A percentile compares a stretch with the other conserved stretches of the same genome.
These are phyloP conservation scores for Varanus salvator DNA, from an alignment of 2,113 vertebrate species.

Conservation along the genomic window DNA sequence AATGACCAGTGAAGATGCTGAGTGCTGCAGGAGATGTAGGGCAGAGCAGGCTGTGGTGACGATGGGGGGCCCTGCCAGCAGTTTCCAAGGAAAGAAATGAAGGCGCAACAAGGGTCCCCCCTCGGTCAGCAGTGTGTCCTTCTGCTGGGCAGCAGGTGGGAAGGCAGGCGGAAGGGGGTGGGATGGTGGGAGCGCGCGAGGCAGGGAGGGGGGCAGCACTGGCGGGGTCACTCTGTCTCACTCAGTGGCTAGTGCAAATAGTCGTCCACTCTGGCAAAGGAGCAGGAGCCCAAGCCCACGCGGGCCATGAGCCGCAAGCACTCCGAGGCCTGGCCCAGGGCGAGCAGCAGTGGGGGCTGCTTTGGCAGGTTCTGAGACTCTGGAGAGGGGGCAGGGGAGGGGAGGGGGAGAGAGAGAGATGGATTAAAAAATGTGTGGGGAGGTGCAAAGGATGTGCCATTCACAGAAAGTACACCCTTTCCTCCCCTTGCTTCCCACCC, in stretches of 20 bases:
- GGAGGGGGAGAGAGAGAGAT: neutral
- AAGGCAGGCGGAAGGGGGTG: slow-evolving; percentile 44
- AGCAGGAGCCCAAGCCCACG: slow-evolving; percentile 94
- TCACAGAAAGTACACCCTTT: neutral
- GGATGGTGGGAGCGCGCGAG: slow-evolving; percentile 50
- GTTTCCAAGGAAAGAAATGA: slow-evolving; percentile 58
- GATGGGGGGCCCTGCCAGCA: slow-evolving; percentile 46
- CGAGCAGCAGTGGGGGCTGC: slow-evolving; percentile 97
- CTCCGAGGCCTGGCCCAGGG: slow-evolving; percentile 96
- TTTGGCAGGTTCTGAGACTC: slow-evolving; percentile 99
- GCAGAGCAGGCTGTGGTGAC: slow-evolving; percentile 28
- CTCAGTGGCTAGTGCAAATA: slow-evolving; percentile 93
- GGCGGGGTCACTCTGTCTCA: slow-evolving; percentile 63
- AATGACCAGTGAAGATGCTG: slow-evolving; percentile 71
- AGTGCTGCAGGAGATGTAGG: slow-evolving; percentile 65
- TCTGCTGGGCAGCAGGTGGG: slow-evolving; percentile 41
- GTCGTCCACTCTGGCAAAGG: slow-evolving; percentile 98
- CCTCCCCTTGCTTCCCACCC: neutral
- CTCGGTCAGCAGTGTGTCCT: slow-evolving; percentile 52
- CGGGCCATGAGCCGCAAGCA: slow-evolving; percentile 97
- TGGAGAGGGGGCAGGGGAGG: slow-evolving; percentile 67
- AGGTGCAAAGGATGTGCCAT: neutral
- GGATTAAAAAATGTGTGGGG: neutral
- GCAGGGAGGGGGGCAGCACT: slow-evolving; percentile 65
- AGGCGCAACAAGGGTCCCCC: slow-evolving; percentile 34